phyloP scores from a whole-genome alignment of 2,888 invertebrate species.

The Cataglyphis cursor region DNA sequence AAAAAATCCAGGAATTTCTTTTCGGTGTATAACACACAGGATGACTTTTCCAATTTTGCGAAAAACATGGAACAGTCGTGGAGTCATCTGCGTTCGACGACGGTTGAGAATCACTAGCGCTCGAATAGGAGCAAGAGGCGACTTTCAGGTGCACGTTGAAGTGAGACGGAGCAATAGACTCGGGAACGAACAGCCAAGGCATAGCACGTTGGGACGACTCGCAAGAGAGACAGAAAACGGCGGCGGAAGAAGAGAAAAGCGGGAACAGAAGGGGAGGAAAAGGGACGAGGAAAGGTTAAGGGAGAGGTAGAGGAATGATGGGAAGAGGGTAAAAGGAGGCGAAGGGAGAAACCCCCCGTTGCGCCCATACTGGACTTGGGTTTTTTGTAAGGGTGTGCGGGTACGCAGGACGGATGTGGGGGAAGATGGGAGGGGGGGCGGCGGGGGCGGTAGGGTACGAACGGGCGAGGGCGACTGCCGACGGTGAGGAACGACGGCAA shows the following conservation, averaged over 20 bases:
- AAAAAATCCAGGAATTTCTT: neutral
- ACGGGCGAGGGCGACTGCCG: slow-evolving; percentile 61
- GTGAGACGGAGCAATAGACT: slow-evolving; percentile 42
- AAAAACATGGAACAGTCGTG: slow-evolving; percentile 29
- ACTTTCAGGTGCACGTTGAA: slow-evolving; percentile 34
- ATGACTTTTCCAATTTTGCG: slow-evolving; percentile 27
- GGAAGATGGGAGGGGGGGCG: slow-evolving; percentile 32
- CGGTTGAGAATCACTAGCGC: slow-evolving; percentile 79
- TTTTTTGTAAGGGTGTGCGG: slow-evolving; percentile 80
- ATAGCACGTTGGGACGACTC: slow-evolving; percentile 72
- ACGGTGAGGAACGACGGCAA: slow-evolving; percentile 61
- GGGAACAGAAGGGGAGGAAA: slow-evolving; percentile 52
- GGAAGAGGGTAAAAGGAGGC: slow-evolving; percentile 81
- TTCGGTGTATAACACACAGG: neutral
- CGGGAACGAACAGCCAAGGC: slow-evolving; percentile 68
- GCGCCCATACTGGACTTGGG: slow-evolving; percentile 85
- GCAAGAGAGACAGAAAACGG: slow-evolving; percentile 70
- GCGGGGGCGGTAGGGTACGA: slow-evolving; percentile 44
- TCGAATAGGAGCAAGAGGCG: slow-evolving; percentile 32
- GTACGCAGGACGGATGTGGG: slow-evolving; percentile 48
- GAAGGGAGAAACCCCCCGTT: slow-evolving; percentile 83
- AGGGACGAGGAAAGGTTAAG: slow-evolving; percentile 64
- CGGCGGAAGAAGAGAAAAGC: slow-evolving; percentile 54
- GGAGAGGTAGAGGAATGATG: slow-evolving; percentile 73
- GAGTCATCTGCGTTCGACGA: slow-evolving; percentile 60